These are phyloP conservation scores for Glaucopsyche alexis DNA, from an alignment of 2,888 invertebrate genomes.

Conservation along the genomic window DNA sequence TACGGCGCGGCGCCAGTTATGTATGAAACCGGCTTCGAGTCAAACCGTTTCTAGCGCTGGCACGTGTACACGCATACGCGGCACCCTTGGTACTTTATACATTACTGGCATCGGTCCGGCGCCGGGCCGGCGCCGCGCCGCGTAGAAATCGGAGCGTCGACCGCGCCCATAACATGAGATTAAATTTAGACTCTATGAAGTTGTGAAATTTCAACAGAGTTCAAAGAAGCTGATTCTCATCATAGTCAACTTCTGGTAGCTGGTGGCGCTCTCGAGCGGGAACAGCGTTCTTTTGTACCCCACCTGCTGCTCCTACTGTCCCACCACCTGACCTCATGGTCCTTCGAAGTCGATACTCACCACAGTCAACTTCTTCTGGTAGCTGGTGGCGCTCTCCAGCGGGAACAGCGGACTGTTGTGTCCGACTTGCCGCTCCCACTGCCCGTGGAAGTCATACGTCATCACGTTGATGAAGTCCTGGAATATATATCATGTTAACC, in stretches of 20 bases:
- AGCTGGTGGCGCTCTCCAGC: constrained; percentile 92
- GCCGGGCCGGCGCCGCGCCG: no score
- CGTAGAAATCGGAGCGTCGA: no score
- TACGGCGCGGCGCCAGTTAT: no score
- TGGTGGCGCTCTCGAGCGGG: constrained; percentile 92
- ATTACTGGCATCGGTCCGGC: no score
- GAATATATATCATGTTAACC: background rate
- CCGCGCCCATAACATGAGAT: no score
- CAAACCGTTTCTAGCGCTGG: no score
- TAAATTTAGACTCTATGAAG: no score
- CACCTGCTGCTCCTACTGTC: constrained; percentile 92
- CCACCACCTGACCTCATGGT: background rate
- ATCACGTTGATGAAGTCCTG: constrained; percentile 95
- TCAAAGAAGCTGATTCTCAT: no score
- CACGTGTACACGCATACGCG: no score
- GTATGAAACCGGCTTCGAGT: no score
- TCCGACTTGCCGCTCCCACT: constrained; percentile 95
- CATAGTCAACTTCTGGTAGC: constrained; percentile 85
- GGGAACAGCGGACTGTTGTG: constrained; percentile 96
- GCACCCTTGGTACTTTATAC: no score
- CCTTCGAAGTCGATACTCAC: constrained; percentile 70
- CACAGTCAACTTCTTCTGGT: constrained; percentile 95
- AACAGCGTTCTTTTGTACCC: constrained; percentile 96
- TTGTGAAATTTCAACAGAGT: no score
- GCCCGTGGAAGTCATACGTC: constrained; percentile 97